Evolutionary conservation across 2,113 vertebrate species (phyloP), one percentile per base, ranked within the genome.

Genomic region (Osmerus mordax): DNA sequence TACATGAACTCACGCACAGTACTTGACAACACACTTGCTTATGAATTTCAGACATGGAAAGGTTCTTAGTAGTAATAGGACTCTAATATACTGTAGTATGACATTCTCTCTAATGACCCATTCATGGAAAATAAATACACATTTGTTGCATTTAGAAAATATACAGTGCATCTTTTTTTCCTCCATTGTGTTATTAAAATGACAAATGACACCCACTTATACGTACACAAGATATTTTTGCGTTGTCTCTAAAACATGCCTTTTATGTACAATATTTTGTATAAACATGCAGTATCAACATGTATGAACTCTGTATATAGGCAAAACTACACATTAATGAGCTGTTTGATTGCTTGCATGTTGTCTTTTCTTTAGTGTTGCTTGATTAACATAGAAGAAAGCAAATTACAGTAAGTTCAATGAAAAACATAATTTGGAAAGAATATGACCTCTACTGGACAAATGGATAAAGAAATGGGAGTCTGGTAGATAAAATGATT

Each of bases 221-320:
- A 90, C 84, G 77, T 90, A 92, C 92, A 93, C 91, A 80, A 91
- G 87, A 91, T 87, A 91, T 91, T 90, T 91, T 91, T 91, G 89
- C 90, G 86, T 91, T 3, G 71, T 91, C 84, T 92, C 90, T 91
- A 92, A 92, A 87, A 92, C 96, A 96, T 96, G 96, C 95, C 41
- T 85, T 90, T 90, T 95, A 85, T 93, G 89, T 95, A 94, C 91
- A 90, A 75, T 91, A 83, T 83, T 84, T 91, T 91, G 90, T 92
- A 91, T 87, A 87, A 92, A 88, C 95, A 95, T 96, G 96, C 95
- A 95, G 85, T 92, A 93, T 83, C 90, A 92, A 36, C 83, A 89
- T 88, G 89, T 88, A 85, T 88, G 89, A 88, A 88, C 87, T 91
- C 92, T 91, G 82, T 91, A 86, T 93, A 93, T 91, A 92, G 78